Percentiles rank a stretch among this genome's conserved stretches.
Evolutionary conservation across 1,140 invertebrate genomes (phyloP).

Genomic region (Drosophila mauritiana): DNA sequence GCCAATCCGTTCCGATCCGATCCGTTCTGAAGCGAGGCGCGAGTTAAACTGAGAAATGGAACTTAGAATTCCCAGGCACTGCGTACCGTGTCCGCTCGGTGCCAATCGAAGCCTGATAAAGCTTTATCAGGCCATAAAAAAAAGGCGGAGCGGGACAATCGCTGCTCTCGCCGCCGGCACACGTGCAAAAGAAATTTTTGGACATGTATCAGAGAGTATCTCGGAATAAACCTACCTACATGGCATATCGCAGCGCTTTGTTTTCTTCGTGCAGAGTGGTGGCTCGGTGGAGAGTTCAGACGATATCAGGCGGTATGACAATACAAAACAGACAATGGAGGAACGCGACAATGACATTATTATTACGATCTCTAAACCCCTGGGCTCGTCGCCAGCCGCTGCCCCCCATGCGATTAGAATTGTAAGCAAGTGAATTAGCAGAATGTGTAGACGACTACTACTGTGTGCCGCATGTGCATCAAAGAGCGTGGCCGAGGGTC

Average conservation of each 20-base stretch:
- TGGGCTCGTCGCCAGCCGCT: neutral
- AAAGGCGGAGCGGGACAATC: constrained; percentile 11
- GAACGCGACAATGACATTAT: constrained; percentile 79
- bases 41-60: constrained; percentile 60
- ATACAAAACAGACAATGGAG: constrained; percentile 59
- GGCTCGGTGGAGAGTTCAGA: constrained; percentile 7
- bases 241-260: constrained; percentile 14
- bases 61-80: constrained; percentile 28
- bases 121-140: constrained; percentile 60
- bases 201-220: neutral
- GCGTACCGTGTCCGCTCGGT: constrained; percentile 10
- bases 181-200: constrained; percentile 39
- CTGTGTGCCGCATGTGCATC: constrained; percentile 33
- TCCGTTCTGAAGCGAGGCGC: constrained; percentile 59
- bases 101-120: constrained; percentile 65
- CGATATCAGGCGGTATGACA: constrained; percentile 32
- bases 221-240: neutral
- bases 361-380: constrained; percentile 52
- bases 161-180: constrained; percentile 18
- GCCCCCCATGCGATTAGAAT: constrained; percentile 65
- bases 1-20: constrained; percentile 47
- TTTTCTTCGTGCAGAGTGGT: constrained; percentile 7
- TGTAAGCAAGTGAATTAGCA: constrained; percentile 69
- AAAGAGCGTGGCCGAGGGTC: constrained; percentile 39
- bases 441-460: constrained; percentile 31